Conservation (phyloP, 2,888 invertebrate genomes). For the Flexamia atlantica region DNA sequence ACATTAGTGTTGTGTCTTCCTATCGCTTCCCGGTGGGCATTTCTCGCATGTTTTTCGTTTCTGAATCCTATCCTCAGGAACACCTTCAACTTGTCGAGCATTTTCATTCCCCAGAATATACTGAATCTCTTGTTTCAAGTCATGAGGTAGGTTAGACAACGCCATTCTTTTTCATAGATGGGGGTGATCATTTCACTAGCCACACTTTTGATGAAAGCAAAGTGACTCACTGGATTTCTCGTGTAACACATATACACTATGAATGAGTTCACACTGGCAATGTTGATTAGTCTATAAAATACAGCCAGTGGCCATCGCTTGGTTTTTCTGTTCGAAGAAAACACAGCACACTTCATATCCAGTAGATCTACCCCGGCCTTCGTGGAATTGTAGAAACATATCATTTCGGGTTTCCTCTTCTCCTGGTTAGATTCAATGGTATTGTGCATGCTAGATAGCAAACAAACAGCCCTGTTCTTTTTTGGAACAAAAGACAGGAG, state of each 20-base stretch:
- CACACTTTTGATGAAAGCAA: constrained; percentile 60
- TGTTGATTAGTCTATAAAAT: constrained; percentile 63
- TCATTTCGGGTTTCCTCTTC: constrained; percentile 65
- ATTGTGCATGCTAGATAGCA: constrained; percentile 67
- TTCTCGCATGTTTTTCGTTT: constrained; percentile 61
- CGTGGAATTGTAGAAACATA: constrained; percentile 65
- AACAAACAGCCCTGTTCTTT: constrained; percentile 63
- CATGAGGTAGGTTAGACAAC: constrained; percentile 54
- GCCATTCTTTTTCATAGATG: constrained; percentile 54
- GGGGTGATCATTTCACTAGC: constrained; percentile 34
- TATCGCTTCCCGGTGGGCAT: constrained; percentile 52
- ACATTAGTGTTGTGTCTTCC: constrained; percentile 61
- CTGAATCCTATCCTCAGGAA: constrained; percentile 52
- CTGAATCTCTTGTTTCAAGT: constrained; percentile 58
- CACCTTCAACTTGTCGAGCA: constrained; percentile 46
- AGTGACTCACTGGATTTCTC: constrained; percentile 36
- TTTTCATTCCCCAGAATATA: constrained; percentile 40
- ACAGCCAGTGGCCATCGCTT: constrained; percentile 66
- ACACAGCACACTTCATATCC: constrained; percentile 64
- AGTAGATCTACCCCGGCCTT: constrained; percentile 66
- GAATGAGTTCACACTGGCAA: constrained; percentile 61
- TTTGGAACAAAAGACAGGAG: constrained; percentile 66
- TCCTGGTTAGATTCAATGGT: constrained; percentile 30
- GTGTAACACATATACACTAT: constrained; percentile 52
- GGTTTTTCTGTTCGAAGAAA: constrained; percentile 64